Evolutionary conservation across 2,797 vertebrate species (phyloP).

Genomic region (Vultur gryphus): DNA sequence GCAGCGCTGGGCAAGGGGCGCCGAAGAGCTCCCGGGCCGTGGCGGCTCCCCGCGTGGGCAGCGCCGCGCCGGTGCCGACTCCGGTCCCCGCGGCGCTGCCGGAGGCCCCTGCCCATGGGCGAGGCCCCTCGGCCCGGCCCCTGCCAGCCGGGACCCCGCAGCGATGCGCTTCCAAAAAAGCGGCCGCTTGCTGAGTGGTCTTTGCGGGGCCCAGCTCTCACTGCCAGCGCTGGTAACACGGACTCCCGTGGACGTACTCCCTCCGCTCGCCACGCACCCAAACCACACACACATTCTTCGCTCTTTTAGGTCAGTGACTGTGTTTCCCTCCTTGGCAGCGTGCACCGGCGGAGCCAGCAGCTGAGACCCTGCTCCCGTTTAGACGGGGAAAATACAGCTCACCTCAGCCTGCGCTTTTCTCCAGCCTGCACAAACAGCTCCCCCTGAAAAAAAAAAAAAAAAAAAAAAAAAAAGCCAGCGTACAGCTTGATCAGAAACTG

Average conservation of each 20-base stretch:
- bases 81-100: background rate
- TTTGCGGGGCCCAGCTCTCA: background rate
- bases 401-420: background rate
- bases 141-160: background rate
- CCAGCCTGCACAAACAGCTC: background rate
- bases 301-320: background rate
- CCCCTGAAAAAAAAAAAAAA: too few species aligned
- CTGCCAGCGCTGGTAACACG: too few species aligned
- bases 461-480: too few species aligned
- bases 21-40: too few species aligned
- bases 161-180: background rate
- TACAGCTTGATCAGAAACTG: background rate
- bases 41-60: background rate
- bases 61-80: background rate
- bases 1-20: background rate
- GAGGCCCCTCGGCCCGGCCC: background rate
- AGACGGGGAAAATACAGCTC: background rate
- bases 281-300: background rate
- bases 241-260: background rate
- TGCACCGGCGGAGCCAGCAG: fast-evolving
- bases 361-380: background rate
- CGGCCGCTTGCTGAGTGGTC: background rate
- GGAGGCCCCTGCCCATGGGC: background rate
- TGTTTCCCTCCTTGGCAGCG: background rate
- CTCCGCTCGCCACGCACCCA: background rate